Conservation (phyloP, 2,888 invertebrate genomes). For the Eurytoma adleriae region DNA sequence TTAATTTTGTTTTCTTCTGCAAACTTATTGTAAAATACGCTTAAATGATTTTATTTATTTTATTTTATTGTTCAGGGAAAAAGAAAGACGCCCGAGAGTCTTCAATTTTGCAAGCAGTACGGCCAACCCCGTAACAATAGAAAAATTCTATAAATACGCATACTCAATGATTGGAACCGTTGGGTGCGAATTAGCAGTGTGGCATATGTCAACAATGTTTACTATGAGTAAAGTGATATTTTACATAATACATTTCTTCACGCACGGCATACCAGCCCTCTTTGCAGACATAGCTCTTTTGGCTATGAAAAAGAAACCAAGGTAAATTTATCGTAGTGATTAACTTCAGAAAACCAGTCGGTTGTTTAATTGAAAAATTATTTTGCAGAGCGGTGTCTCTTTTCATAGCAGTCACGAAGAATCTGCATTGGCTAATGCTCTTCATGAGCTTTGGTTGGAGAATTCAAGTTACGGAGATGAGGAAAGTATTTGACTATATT, state of each 20-base stretch:
- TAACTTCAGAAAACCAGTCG: too few species aligned
- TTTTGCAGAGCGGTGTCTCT: conserved; percentile 9
- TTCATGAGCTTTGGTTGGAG: conserved; percentile 57
- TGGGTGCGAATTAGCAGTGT: conserved; percentile 58
- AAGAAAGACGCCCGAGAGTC: conserved; percentile 76
- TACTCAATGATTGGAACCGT: conserved; percentile 27
- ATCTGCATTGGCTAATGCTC: background rate
- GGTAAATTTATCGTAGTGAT: conserved; percentile 52
- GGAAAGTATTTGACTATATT: conserved; percentile 60
- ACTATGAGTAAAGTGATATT: conserved; percentile 46
- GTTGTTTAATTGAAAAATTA: too few species aligned
- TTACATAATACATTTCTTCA: conserved; percentile 56
- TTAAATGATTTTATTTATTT: background rate
- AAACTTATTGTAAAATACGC: background rate
- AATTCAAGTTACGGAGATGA: conserved; percentile 60
- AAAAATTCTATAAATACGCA: background rate
- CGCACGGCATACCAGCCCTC: conserved; percentile 63
- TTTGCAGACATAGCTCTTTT: conserved; percentile 59
- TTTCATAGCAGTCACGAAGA: background rate
- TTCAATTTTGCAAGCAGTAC: conserved; percentile 91
- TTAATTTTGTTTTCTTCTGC: background rate
- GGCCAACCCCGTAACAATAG: conserved; percentile 77
- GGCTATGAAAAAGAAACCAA: conserved; percentile 61
- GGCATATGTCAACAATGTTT: conserved; percentile 44
- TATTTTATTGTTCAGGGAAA: conserved; percentile 44